Base-by-base conservation (phyloP, 1,140 invertebrate genomes). In the Pseudomyrmex flavicornis region DNA sequence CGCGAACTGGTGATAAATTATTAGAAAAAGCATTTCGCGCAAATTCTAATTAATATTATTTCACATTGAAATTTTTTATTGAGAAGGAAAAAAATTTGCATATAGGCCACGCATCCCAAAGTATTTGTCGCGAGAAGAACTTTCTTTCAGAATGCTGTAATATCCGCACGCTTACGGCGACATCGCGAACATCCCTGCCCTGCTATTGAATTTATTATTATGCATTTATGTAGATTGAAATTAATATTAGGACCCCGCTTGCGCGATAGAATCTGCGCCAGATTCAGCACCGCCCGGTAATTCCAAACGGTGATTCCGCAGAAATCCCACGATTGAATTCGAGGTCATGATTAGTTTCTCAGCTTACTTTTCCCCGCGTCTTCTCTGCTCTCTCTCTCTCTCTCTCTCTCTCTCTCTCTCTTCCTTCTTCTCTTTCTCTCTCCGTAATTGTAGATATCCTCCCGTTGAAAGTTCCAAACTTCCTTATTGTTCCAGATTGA, bases 191-290 rank as follows among this genome's bases (percentile, higher is more conserved):
- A 75, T 83, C 80, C 80, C 63, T 72, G 74, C 44, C 48, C 52
- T 61, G 50, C 22, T 69, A 54, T 65, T 85, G 83, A 85, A 83
- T 88, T 85, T 85, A 88, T 89, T 87, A 85, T 87, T 87, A 88
- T 88, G 61, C 87, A 89, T 89, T 89, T 89, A 88, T 88, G 83
- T 76, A 88, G 85, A 88, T 88, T 72, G 75, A 76, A 85, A 88
- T 88, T 88, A 88, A 88, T 88, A 88, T 87, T 79, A 75, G 69
- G 26, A 20, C 12, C 2, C 35, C 56, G 61, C 46, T 10, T 54
- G 35, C 12, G 44, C 22, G 22, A 15, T 15, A 12, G 52, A 22
- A 72, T 80, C 48, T 46, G 22, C 63, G 59, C 13, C 26, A 63
- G 52, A 3, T 26, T 35, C 26, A 3, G n/a, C 56, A 35, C 17